A percentile compares a stretch with the other conserved stretches of the same genome.
Conservation (phyloP, 2,113 vertebrate genomes). For the Elgaria multicarinata region DNA sequence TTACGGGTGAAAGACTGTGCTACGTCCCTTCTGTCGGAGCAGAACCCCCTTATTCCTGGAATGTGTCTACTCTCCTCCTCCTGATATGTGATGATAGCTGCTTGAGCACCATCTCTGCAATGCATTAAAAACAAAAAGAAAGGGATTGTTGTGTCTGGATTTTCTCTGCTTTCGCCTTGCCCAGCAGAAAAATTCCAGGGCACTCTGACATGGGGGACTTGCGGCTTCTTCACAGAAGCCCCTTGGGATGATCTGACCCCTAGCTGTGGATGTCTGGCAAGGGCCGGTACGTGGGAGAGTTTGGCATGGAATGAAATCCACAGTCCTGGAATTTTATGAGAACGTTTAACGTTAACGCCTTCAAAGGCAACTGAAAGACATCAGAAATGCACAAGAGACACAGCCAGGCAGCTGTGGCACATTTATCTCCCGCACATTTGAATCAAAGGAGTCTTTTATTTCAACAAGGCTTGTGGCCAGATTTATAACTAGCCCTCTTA, state of each 20-base stretch:
- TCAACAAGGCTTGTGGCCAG: not conserved
- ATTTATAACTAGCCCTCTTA: not conserved
- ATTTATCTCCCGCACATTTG: not conserved
- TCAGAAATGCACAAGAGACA: not conserved
- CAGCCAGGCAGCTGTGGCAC: not conserved
- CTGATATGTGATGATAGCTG: not conserved
- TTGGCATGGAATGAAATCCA: too few species aligned
- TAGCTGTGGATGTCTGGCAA: not conserved
- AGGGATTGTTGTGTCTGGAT: not conserved
- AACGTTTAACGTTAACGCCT: not conserved
- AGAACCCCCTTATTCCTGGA: not conserved
- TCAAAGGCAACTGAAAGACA: not conserved
- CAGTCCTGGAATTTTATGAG: not conserved
- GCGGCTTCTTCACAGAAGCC: not conserved
- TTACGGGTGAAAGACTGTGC: too few species aligned
- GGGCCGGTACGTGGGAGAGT: not conserved
- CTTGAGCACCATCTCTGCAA: not conserved
- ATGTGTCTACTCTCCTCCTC: not conserved
- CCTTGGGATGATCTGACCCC: not conserved
- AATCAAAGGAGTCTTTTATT: not conserved
- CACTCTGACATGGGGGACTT: not conserved
- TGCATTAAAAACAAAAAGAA: not conserved
- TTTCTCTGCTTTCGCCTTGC: conserved; percentile 50
- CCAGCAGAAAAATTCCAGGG: not conserved
- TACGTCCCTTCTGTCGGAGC: not conserved